These are phyloP conservation scores for Matsumyia berberina DNA, from an alignment of 2,888 invertebrate species.

Conservation along the genomic window DNA sequence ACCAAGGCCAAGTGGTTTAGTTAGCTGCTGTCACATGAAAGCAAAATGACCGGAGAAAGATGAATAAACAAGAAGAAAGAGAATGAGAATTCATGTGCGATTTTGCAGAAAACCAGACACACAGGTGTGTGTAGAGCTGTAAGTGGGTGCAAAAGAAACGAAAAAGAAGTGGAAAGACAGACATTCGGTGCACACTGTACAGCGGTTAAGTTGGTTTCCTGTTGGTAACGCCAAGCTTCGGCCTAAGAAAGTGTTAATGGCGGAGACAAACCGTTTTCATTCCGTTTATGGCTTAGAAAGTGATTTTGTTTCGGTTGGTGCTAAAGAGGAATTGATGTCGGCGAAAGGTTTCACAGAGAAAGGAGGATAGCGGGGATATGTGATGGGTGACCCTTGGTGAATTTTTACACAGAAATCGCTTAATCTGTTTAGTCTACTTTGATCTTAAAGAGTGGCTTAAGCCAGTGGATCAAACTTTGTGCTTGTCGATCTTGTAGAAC, in stretches of 20 bases:
- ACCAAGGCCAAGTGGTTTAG: slow-evolving; percentile 46
- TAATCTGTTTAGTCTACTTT: no score
- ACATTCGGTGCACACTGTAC: no score
- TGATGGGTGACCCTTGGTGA: no score
- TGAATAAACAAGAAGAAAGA: slow-evolving; percentile 18
- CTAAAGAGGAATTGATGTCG: slow-evolving; percentile 4
- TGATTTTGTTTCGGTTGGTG: slow-evolving; percentile 34
- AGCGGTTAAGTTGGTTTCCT: slow-evolving; percentile 7
- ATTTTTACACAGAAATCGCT: no score
- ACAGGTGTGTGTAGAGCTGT: slow-evolving; percentile 48
- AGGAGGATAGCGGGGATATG: slow-evolving; percentile 12
- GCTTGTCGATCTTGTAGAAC: no score
- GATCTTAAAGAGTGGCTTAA: no score
- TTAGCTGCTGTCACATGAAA: slow-evolving; percentile 50
- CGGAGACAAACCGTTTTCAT: slow-evolving; percentile 26
- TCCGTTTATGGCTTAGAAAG: slow-evolving; percentile 52
- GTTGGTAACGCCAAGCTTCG: neutral
- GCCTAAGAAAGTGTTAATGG: slow-evolving; percentile 33
- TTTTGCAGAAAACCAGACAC: slow-evolving; percentile 45
- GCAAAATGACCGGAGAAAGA: slow-evolving; percentile 57
- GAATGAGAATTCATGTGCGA: slow-evolving; percentile 36
- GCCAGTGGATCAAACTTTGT: no score
- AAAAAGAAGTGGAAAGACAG: slow-evolving; percentile 22
- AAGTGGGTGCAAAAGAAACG: slow-evolving; percentile 18
- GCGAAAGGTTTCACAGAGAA: slow-evolving; percentile 33